Percentiles rank a stretch among this genome's conserved stretches.
These are phyloP conservation scores for Heliconius aoede DNA, from an alignment of 2,888 invertebrate genomes.

Conservation along the genomic window DNA sequence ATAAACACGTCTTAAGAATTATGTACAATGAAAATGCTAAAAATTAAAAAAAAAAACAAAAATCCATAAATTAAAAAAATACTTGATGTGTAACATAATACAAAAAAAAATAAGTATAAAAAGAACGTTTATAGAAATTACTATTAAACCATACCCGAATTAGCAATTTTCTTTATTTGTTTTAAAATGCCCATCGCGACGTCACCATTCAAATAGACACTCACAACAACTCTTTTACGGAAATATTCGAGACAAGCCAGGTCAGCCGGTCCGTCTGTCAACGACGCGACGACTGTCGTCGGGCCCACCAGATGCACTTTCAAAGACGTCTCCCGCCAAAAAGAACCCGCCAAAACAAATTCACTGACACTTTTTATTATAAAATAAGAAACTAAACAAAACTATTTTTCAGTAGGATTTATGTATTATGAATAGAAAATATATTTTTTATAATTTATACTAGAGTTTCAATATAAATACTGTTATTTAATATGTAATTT, in stretches of 20 bases:
- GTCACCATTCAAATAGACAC: conserved; percentile 45
- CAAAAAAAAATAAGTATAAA: not conserved
- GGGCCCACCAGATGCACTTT: conserved; percentile 64
- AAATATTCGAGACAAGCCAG: conserved; percentile 17
- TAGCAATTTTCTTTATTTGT: conserved; percentile 76
- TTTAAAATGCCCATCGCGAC: conserved; percentile 74
- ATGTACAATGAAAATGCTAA: not conserved
- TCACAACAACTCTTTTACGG: conserved; percentile 45
- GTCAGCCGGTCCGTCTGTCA: conserved; percentile 47
- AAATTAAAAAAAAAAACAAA: not conserved
- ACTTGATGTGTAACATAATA: not conserved
- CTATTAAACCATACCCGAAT: conserved; percentile 64
- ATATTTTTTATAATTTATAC: not conserved
- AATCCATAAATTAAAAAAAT: not conserved
- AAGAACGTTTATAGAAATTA: not conserved
- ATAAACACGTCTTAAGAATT: not conserved
- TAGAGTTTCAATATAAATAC: not conserved
- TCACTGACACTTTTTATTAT: too few species aligned
- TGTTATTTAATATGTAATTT: not conserved
- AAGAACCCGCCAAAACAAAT: conserved; percentile 22
- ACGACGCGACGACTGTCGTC: conserved; percentile 62
- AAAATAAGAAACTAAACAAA: too few species aligned
- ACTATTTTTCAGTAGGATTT: too few species aligned
- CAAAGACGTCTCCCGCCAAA: conserved; percentile 72
- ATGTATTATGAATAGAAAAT: too few species aligned